Evolutionary conservation across 2,113 vertebrate species (phyloP), one percentile per base, ranked within the genome.

Genomic region (Hiodon tergisus): DNA sequence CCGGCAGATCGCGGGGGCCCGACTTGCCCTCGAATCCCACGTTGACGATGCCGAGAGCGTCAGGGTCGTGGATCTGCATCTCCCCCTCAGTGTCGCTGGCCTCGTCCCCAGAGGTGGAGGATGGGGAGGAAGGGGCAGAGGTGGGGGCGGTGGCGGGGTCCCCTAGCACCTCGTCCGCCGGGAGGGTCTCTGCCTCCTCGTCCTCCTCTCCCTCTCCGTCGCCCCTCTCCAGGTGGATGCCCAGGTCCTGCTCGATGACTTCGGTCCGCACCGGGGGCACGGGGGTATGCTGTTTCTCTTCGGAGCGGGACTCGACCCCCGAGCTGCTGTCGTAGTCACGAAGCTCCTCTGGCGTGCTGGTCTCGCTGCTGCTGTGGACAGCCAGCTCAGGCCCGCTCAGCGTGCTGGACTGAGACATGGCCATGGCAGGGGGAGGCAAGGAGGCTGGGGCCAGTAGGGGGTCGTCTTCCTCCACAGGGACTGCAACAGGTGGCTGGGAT

Each of bases 281-380:
- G 4, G 63, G 57, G 4, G 72, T 75, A 8, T 78, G 77, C 57
- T 72, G 66, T 59, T 79, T 84, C 11, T 77, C 84, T 53, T 88
- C 84, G 0, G 82, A 83, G 13, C 81, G 83, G 13, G 82, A 85
- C 61, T 84, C 88, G 5, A 79, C 76, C 0, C 82, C 86, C 0
- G 78, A 74, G 72, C 85, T 90, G 48, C 84, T 88, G 63, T 86
- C 88, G n/a, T 86, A 87, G 16, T 90, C 89, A 3, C 84, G 83
- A 2, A 90, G 81, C 57, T 94, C 91, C 74, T 94, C 93, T 0
- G 92, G 91, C 0, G 89, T 92, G 81, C 90, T 92, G 0, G 87
- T 86, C 76, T 89, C 91, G 4, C 90, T 92, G 84, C 90, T 89
- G 81, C 87, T 89, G 78, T 90, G 85, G 6, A 85, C 87, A 2